These are phyloP conservation scores for Cinclus mexicanus DNA, from an alignment of 2,113 vertebrate species.

Conservation along the genomic window DNA sequence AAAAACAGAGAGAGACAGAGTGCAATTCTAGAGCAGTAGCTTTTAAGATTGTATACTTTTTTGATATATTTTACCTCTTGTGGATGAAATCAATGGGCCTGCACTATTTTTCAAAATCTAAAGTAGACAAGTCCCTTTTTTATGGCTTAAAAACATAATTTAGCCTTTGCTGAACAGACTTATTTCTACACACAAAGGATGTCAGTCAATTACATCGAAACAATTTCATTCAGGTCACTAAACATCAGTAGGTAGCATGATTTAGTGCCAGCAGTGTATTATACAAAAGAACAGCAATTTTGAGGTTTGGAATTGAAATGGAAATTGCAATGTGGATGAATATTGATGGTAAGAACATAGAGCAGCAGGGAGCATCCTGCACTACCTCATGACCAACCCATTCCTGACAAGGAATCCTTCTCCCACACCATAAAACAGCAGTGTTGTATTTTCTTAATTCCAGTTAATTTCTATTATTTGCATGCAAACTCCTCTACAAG, in stretches of 20 bases:
- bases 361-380: neutral
- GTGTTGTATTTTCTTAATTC: slow-evolving; percentile 27
- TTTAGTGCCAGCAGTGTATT: slow-evolving; percentile 51
- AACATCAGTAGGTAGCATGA: slow-evolving; percentile 50
- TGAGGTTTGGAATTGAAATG: slow-evolving; percentile 52
- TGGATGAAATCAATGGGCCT: neutral
- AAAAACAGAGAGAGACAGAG: neutral
- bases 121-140: neutral
- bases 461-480: slow-evolving; percentile 42
- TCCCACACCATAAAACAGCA: neutral
- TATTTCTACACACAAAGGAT: slow-evolving; percentile 58
- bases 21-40: neutral
- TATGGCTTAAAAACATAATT: slow-evolving; percentile 50
- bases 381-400: neutral
- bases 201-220: slow-evolving; percentile 60
- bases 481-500: slow-evolving; percentile 14
- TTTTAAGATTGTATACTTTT: neutral
- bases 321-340: slow-evolving; percentile 17
- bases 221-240: slow-evolving; percentile 63
- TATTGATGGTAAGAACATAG: slow-evolving; percentile 9
- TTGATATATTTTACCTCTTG: neutral
- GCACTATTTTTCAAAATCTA: slow-evolving; percentile 11
- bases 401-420: neutral
- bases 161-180: slow-evolving; percentile 58
- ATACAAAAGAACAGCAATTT: slow-evolving; percentile 50